phyloP scores from a whole-genome alignment of 2,113 vertebrate genomes.

The Sphaerodactylus townsendi region DNA sequence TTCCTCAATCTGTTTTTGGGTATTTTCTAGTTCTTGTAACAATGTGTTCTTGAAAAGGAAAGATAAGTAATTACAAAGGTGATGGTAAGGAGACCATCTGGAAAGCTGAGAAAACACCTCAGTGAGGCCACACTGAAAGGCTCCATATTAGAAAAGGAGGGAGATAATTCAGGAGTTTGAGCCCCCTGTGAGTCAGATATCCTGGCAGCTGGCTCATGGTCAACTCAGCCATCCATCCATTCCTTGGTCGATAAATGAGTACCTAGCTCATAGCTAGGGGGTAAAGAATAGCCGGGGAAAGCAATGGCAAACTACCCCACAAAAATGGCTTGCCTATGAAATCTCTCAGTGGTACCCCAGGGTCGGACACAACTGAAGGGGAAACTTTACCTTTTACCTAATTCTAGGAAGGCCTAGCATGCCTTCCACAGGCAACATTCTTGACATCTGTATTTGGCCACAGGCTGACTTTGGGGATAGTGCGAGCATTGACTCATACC shows the following conservation, averaged over 20 bases:
- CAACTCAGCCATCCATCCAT: too few relatives aligned
- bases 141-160: background rate
- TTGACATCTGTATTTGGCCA: background rate
- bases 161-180: too few relatives aligned
- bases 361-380: too few relatives aligned
- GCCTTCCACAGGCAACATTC: background rate
- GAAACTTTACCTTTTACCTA: too few relatives aligned
- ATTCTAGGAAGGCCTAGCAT: background rate
- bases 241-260: too few relatives aligned
- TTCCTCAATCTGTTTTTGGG: conserved; percentile 93
- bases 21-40: conserved; percentile 93
- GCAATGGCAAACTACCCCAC: too few relatives aligned
- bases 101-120: background rate
- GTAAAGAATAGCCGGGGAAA: too few relatives aligned
- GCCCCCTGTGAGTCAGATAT: too few relatives aligned
- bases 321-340: too few relatives aligned
- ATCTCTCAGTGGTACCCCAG: too few relatives aligned
- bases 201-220: too few relatives aligned
- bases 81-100: conserved; percentile 23
- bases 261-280: too few relatives aligned
- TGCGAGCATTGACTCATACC: background rate
- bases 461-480: background rate
- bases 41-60: conserved; percentile 83
- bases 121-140: accelerated
- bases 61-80: conserved; percentile 48